These are phyloP conservation scores for Muntiacus reevesi DNA, from an alignment of 2,113 vertebrate genomes.

Conservation along the genomic window DNA sequence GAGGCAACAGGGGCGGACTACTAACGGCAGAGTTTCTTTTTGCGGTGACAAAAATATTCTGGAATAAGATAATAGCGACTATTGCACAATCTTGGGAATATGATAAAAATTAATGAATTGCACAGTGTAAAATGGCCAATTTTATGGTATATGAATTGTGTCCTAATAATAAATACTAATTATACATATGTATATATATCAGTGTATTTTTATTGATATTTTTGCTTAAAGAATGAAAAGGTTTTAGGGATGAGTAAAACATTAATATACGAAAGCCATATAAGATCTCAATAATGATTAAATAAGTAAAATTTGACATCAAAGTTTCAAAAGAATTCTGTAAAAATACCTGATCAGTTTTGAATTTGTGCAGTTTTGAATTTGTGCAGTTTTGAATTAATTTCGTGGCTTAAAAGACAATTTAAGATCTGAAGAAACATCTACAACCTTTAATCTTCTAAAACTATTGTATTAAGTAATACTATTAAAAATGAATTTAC, in stretches of 20 bases:
- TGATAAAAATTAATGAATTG: background rate
- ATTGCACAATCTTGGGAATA: background rate
- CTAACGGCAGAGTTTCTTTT: background rate
- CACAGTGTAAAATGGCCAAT: background rate
- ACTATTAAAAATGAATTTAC: background rate
- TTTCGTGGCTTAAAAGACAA: background rate
- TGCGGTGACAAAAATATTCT: background rate
- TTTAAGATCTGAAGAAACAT: background rate
- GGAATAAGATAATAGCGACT: background rate
- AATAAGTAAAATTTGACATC: background rate
- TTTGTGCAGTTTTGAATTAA: background rate
- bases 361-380: conserved; percentile 37
- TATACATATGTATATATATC: background rate
- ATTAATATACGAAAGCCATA: background rate
- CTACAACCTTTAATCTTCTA: background rate
- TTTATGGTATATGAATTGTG: background rate
- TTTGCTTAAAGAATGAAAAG: conserved; percentile 24
- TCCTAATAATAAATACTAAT: conserved; percentile 15
- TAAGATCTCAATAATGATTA: background rate
- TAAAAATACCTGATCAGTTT: background rate
- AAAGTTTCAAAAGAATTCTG: conserved; percentile 27
- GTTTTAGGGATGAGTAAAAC: background rate
- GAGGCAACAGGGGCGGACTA: background rate
- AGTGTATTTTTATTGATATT: background rate
- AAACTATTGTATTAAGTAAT: conserved; percentile 9